Conservation (phyloP, 2,797 vertebrate genomes). For the Caiman crocodilus region DNA sequence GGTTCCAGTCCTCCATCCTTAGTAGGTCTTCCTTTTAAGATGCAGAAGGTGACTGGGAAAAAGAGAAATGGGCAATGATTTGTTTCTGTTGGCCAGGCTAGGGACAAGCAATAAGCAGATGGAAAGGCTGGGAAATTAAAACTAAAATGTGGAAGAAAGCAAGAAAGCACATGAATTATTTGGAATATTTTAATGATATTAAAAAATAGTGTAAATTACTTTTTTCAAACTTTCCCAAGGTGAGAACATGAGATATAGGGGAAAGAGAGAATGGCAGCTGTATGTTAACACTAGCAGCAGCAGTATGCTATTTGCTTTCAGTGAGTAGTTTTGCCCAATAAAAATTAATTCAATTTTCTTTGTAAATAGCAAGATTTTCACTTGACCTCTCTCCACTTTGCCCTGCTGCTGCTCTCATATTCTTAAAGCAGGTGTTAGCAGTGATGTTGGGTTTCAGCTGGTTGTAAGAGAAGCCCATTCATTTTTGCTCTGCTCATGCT, state of each 20-base stretch:
- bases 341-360: neutral
- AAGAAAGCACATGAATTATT: neutral
- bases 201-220: no score
- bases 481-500: neutral
- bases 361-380: neutral
- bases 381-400: neutral
- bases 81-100: neutral
- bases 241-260: neutral
- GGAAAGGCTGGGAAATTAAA: neutral
- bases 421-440: neutral
- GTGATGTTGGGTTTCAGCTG: neutral
- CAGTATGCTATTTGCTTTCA: neutral
- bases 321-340: neutral
- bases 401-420: neutral
- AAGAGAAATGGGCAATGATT: neutral
- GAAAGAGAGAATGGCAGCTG: neutral
- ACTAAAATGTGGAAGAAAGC: neutral
- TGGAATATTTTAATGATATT: neutral
- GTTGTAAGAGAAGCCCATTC: neutral
- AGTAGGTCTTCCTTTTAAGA: no score
- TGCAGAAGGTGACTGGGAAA: neutral
- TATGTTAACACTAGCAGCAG: neutral
- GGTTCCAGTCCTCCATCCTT: no score
- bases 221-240: no score
- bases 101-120: neutral